Evolutionary conservation across 2,888 invertebrate species (phyloP), one percentile per base, ranked within the genome.

Genomic region (Idaea biselata): DNA sequence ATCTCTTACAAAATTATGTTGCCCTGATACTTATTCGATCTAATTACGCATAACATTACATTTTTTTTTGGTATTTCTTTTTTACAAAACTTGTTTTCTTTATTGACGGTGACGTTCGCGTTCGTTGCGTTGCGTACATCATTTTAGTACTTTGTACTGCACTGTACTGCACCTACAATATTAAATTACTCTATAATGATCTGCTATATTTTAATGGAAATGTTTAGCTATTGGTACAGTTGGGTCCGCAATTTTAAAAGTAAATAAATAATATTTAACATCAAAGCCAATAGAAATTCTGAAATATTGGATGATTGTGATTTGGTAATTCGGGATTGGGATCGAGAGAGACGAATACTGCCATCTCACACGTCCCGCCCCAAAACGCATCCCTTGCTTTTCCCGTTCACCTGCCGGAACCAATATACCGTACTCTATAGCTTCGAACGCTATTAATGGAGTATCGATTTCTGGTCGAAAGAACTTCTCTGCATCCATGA

Each of bases 1-100:
- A 67, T 68, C 75, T 78, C 77, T 78, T 74, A 66, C 67, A 65
- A 62, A 68, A 73, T 75, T 88, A 91, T 93, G 93, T 68, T 86
- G 67, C 79, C 93, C 92, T 92, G 80, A 79, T 90, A 90, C 87
- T 82, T 86, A 83, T 85, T 87, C 88, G 89, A 87, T 91, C 91
- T 92, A 92, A 91, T 93, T 93, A 93, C 93, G 93, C 93, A 93
- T 93, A 91, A 91, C 89, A 91, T 93, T 91, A 89, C 79, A 60
- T 68, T 74, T 70, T 73, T 68, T 71, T 72, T 63, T 31, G 68
- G n/a, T n/a, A n/a, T n/a, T 68, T 67, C 63, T 68, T 65, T 32
- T 53, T 62, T 58, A 56, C 58, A 63, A 18, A 33, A 61, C 57
- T 59, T 44, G 62, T 62, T 58, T 63, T 67, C 68, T 68, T 62